These are phyloP conservation scores for Illadopsis cleaveri DNA, from an alignment of 2,113 vertebrate species.

Conservation along the genomic window DNA sequence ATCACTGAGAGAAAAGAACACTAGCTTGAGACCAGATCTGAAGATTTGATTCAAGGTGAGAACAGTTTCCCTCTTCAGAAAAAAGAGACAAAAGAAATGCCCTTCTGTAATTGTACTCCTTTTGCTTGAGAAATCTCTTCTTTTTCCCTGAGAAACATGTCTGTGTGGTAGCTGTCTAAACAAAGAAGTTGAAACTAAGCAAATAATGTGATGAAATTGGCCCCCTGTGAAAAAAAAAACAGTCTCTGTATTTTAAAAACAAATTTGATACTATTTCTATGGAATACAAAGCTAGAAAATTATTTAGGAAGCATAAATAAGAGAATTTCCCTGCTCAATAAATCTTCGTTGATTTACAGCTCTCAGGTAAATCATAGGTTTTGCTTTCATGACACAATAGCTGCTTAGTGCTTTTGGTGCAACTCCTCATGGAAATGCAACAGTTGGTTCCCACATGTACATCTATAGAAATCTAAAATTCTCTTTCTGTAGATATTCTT, in stretches of 20 bases:
- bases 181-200: background rate
- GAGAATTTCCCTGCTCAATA: background rate
- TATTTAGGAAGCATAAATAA: background rate
- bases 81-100: background rate
- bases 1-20: background rate
- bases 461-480: background rate
- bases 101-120: background rate
- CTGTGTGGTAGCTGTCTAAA: background rate
- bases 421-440: background rate
- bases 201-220: background rate
- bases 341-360: background rate
- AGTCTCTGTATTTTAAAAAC: background rate
- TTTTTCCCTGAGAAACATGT: background rate
- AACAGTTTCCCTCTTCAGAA: background rate
- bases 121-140: background rate
- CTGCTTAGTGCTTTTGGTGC: background rate
- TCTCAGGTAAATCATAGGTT: background rate
- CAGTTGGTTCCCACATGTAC: background rate
- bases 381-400: background rate
- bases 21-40: background rate
- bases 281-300: background rate
- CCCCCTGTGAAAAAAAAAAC: background rate
- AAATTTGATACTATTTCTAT: background rate
- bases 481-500: background rate
- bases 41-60: background rate